A percentile compares a stretch with the other conserved stretches of the same genome.
Evolutionary conservation across 2,888 invertebrate species (phyloP).

Genomic region (Tigriopus californicus): DNA sequence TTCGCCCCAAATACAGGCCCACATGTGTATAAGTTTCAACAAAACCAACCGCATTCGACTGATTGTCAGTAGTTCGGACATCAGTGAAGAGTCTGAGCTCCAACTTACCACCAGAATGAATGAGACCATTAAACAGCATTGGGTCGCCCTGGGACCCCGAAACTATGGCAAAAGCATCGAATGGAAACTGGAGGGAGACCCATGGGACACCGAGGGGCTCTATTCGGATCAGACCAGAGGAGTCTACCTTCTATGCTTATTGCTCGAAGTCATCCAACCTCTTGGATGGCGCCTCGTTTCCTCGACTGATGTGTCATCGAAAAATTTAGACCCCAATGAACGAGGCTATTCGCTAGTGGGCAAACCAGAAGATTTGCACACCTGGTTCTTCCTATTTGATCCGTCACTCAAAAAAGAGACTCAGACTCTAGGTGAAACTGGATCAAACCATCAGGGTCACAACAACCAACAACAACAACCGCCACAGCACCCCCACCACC

Average conservation of each 20-base stretch:
- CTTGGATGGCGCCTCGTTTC: slow-evolving; percentile 9
- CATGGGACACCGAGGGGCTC: slow-evolving; percentile 14
- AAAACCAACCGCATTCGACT: slow-evolving; percentile 10
- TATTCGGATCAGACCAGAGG: slow-evolving; percentile 11
- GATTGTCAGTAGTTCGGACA: slow-evolving; percentile 10
- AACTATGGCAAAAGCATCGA: slow-evolving; percentile 15
- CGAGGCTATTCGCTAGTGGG: slow-evolving; percentile 8
- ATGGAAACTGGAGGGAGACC: slow-evolving; percentile 15
- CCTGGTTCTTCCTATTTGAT: slow-evolving; percentile 15
- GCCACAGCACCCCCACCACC: background rate
- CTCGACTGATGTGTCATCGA: slow-evolving; percentile 9
- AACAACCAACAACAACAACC: background rate
- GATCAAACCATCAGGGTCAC: background rate
- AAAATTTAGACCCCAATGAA: slow-evolving; percentile 13
- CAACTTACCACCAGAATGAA: slow-evolving; percentile 7
- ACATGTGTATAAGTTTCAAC: slow-evolving; percentile 11
- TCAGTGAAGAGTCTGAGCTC: slow-evolving; percentile 14
- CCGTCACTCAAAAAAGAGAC: background rate
- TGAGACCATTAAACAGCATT: slow-evolving; percentile 8
- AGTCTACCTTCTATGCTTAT: slow-evolving; percentile 8
- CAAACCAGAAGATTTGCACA: slow-evolving; percentile 10
- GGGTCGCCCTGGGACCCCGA: slow-evolving; percentile 13
- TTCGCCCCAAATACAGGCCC: background rate
- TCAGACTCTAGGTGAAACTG: too few relatives aligned
- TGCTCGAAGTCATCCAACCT: slow-evolving; percentile 6